phyloP scores from a whole-genome alignment of 2,888 invertebrate species.

The Onchidella celtica region DNA sequence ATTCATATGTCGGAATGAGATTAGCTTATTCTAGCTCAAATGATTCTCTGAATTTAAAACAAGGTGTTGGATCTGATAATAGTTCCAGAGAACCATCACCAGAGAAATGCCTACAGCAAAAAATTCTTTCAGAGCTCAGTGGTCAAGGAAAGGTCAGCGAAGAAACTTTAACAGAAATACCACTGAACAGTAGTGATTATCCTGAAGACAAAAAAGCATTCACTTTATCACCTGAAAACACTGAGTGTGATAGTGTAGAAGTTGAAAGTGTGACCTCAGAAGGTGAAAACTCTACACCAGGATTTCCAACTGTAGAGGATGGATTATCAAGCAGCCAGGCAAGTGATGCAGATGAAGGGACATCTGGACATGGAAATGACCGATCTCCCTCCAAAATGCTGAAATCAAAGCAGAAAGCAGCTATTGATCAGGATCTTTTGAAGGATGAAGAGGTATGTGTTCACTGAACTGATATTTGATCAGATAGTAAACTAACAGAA shows the following conservation, averaged over 20 bases:
- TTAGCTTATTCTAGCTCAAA: conserved; percentile 82
- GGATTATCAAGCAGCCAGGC: conserved; percentile 96
- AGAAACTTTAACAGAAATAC: conserved; percentile 77
- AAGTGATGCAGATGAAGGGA: conserved; percentile 88
- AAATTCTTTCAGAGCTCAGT: conserved; percentile 56
- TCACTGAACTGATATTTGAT: no score
- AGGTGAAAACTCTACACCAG: conserved; percentile 69
- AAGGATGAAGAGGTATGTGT: conserved; percentile 47
- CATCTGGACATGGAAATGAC: conserved; percentile 79
- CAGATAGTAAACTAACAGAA: no score
- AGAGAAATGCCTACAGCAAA: conserved; percentile 65
- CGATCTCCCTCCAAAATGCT: conserved; percentile 84
- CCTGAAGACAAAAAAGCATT: conserved; percentile 87
- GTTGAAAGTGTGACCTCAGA: conserved; percentile 84
- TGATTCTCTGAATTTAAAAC: conserved; percentile 65
- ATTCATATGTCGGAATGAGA: conserved; percentile 89
- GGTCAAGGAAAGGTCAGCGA: conserved; percentile 71
- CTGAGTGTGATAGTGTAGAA: conserved; percentile 94
- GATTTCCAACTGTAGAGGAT: conserved; percentile 95
- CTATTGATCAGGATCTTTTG: conserved; percentile 60
- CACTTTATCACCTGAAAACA: conserved; percentile 94
- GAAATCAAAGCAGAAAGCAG: conserved; percentile 82
- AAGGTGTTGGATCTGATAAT: conserved; percentile 62
- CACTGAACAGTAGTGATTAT: conserved; percentile 81
- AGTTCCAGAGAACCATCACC: conserved; percentile 72